A percentile compares a stretch with the other conserved stretches of the same genome.
These are phyloP conservation scores for Temnothorax rugatulus DNA, from an alignment of 2,888 invertebrate species.

Conservation along the genomic window DNA sequence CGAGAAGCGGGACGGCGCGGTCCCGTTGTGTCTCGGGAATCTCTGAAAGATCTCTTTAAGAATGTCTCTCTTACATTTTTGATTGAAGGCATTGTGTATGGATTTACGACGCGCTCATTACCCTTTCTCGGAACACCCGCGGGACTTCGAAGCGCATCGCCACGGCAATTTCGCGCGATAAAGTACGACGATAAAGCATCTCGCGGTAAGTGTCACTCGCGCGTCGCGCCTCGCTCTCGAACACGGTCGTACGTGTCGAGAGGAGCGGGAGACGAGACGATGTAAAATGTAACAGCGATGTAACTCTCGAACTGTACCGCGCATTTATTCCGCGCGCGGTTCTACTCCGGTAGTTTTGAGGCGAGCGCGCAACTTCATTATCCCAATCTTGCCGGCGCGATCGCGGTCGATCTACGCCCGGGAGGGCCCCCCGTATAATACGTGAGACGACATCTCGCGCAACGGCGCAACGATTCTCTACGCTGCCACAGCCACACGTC, in stretches of 20 bases:
- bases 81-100: not conserved
- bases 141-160: conserved; percentile 6
- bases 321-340: conserved; percentile 31
- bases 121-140: conserved; percentile 4
- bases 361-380: conserved; percentile 35
- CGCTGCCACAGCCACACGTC: not conserved
- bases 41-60: not conserved
- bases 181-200: not conserved
- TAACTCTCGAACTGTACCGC: not conserved
- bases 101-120: conserved; percentile 32
- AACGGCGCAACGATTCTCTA: not conserved
- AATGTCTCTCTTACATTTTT: not conserved
- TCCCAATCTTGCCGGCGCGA: conserved; percentile 27
- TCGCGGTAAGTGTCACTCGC: not conserved
- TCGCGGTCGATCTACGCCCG: conserved; percentile 25
- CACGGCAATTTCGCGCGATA: conserved; percentile 22
- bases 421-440: conserved; percentile 18
- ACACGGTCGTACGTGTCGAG: not conserved
- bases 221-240: not conserved
- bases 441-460: conserved; percentile 13
- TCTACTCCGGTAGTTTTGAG: conserved; percentile 15
- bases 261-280: not conserved
- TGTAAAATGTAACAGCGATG: conserved; percentile 14
- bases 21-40: not conserved
- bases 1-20: not conserved